Evolutionary conservation across 1,140 invertebrate species (phyloP).

Genomic region (Drosophila aff.): DNA sequence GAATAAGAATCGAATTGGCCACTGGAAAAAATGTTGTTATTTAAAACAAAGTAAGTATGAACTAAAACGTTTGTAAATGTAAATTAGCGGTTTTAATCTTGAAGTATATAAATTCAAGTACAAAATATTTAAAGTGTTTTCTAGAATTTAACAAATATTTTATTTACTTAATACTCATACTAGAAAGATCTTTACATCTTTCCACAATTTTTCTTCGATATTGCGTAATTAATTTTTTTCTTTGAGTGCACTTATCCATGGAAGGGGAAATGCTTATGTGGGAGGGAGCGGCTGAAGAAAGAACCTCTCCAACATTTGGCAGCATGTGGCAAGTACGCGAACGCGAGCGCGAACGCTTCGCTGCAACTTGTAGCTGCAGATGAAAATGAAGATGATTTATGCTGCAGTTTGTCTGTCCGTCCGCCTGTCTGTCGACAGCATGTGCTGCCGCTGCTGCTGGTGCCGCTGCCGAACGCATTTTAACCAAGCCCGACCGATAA

Average conservation of each 20-base stretch:
- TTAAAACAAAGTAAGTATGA: no score
- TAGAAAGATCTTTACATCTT: not conserved
- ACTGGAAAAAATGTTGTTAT: not conserved
- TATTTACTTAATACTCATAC: not conserved
- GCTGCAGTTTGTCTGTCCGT: conserved; percentile 52
- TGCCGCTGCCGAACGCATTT: conserved; percentile 28
- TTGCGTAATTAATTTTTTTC: not conserved
- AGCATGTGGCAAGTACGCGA: conserved; percentile 78
- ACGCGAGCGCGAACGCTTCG: conserved; percentile 55
- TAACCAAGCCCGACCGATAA: conserved; percentile 57
- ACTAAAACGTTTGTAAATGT: no score
- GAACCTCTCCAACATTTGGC: conserved; percentile 70
- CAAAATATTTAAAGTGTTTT: not conserved
- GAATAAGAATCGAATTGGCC: conserved; percentile 22
- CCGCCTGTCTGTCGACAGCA: conserved; percentile 52
- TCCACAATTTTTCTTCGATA: not conserved
- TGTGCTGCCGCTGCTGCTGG: conserved; percentile 33
- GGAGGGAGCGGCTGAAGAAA: conserved; percentile 22
- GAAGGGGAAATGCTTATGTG: conserved; percentile 33
- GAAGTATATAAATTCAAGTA: not conserved
- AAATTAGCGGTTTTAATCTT: not conserved
- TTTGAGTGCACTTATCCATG: not conserved
- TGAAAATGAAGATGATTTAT: conserved; percentile 65
- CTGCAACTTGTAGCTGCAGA: conserved; percentile 72
- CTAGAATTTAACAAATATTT: not conserved